A percentile compares a stretch with the other conserved stretches of the same genome.
Conservation (phyloP, 2,113 vertebrate genomes). For the Callospermophilus lateralis region DNA sequence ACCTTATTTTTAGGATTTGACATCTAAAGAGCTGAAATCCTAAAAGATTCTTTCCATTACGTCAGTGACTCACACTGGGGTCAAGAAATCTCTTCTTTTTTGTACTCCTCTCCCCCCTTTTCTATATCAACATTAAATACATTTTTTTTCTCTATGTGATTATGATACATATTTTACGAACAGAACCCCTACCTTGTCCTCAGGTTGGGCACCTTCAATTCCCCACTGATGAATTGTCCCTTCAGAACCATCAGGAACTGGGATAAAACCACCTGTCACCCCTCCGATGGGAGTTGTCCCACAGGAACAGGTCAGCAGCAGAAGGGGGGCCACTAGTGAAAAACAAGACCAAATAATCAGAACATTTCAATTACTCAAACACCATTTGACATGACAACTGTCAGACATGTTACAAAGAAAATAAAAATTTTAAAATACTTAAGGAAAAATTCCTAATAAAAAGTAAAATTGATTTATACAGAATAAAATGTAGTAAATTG, state of each 20-base stretch:
- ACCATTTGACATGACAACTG: neutral
- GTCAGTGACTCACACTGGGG: neutral
- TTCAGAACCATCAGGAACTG: conserved; percentile 91
- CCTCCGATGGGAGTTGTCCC: conserved; percentile 68
- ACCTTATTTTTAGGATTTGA: neutral
- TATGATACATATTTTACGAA: conserved; percentile 60
- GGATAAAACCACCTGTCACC: conserved; percentile 85
- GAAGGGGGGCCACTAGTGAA: conserved; percentile 70
- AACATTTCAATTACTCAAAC: neutral
- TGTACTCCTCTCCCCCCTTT: neutral
- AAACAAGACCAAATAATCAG: neutral
- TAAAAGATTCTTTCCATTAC: neutral
- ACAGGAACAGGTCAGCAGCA: conserved; percentile 78
- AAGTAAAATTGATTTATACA: neutral
- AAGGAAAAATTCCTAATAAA: neutral
- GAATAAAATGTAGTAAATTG: neutral
- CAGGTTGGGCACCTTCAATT: conserved; percentile 93
- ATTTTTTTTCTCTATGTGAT: neutral
- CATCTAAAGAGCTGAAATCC: neutral
- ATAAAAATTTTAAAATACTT: neutral
- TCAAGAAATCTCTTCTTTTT: neutral
- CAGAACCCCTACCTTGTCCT: conserved; percentile 91
- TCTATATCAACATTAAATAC: neutral
- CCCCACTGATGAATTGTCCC: conserved; percentile 91
- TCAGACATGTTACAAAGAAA: neutral